Evolutionary conservation across 2,113 vertebrate species (phyloP), one percentile per base, ranked within the genome.

Genomic region (Rhabdornis inornatus): DNA sequence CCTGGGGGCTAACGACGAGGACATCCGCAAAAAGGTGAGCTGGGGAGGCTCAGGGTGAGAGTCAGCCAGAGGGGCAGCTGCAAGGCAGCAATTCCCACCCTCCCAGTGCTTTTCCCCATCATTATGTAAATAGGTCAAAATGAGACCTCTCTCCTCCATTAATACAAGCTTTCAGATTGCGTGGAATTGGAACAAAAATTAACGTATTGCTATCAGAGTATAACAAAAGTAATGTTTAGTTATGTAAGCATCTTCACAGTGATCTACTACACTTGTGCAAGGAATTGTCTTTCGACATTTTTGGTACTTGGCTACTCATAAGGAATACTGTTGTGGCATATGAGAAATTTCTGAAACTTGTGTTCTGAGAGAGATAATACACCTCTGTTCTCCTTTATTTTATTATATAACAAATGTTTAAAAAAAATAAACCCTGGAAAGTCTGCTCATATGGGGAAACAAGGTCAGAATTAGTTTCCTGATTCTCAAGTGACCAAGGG

Each of bases 1-100:
- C 5, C 98, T 99, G 20, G 99, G 99, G 96, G 99, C 99, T 45
- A 99, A 99, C 22, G 99, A 99, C 55, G 99, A 99, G 98, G 99
- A 99, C 97, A 99, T 99, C 90, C 98, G 99, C 85, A 99, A 99
- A 97, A 99, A 99, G 99, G 99, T 99, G 94, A 98, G 96, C 80
- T 89, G 87, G 81, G 27, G 22, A 5, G 52, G 7, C 42, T 17
- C 6, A 2, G 70, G 35, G 35, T 2, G 2, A 6, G 3, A 2
- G 40, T 19, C 84, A 21, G 96, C 87, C 95, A 91, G 37, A 88
- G 94, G 85, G 7, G 5, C 7, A n/a, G 56, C 66, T 60, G 44
- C 1, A 23, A 30, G 59, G 49, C 63, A 71, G 95, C 96, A 84
- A 37, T 69, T 82, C 91, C 76, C 89, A 86, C 19, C 27, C 86